Conservation (phyloP, 2,113 vertebrate species). For the Dromas ardeola region DNA sequence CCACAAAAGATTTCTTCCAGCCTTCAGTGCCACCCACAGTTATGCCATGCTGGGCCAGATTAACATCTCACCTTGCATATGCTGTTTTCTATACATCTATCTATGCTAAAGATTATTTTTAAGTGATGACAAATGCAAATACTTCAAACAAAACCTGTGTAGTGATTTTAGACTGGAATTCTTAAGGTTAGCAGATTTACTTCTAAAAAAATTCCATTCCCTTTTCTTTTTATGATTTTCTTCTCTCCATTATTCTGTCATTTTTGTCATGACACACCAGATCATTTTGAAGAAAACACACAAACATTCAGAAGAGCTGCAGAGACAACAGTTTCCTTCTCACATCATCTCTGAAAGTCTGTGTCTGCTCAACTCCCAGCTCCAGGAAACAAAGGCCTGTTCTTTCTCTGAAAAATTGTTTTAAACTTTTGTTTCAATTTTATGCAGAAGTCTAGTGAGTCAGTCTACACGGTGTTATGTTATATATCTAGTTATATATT, state of each 20-base stretch:
- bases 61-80: not conserved
- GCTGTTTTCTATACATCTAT: not conserved
- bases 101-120: not conserved
- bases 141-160: not conserved
- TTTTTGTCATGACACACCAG: not conserved
- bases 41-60: not conserved
- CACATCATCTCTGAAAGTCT: not conserved
- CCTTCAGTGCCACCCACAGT: accelerated
- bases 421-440: not conserved
- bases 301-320: not conserved
- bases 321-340: not conserved
- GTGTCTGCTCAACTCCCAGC: not conserved
- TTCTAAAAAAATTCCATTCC: not conserved
- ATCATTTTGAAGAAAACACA: not conserved
- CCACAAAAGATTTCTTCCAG: not conserved
- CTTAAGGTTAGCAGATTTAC: not conserved
- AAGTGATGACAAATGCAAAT: not conserved
- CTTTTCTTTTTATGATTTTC: not conserved
- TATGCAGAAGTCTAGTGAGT: not conserved
- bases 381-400: not conserved
- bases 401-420: not conserved
- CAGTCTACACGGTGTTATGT: not conserved
- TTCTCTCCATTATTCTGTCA: not conserved
- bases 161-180: not conserved
- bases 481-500: not conserved